Evolutionary conservation across 2,797 vertebrate species (phyloP).

Genomic region (Hemitrygon akajei): DNA sequence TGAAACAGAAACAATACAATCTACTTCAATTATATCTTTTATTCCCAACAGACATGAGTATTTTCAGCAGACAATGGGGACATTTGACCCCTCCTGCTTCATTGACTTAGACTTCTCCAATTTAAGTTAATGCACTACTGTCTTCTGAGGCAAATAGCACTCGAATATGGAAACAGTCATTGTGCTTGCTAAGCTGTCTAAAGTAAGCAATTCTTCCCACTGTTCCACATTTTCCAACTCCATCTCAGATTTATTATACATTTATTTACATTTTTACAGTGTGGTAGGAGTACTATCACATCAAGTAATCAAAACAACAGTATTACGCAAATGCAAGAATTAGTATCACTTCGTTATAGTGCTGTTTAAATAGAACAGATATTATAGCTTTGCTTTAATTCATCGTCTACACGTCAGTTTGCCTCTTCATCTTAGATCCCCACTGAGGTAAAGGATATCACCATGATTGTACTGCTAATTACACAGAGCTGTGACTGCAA

Average conservation of each 20-base stretch:
- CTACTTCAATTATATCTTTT: not conserved
- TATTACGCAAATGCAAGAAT: not conserved
- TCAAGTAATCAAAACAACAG: not conserved
- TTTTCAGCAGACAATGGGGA: not conserved
- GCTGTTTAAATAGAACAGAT: not conserved
- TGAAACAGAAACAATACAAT: not conserved
- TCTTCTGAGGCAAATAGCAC: not conserved
- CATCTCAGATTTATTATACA: not conserved
- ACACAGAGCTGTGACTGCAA: not conserved
- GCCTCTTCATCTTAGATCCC: not conserved
- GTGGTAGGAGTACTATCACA: not conserved
- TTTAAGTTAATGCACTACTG: not conserved
- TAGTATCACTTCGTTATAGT: not conserved
- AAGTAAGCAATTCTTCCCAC: not conserved
- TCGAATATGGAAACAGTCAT: not conserved
- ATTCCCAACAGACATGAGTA: not conserved
- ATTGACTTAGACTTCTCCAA: not conserved
- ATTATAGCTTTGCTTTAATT: slow-evolving; percentile 20
- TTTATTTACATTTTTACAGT: not conserved
- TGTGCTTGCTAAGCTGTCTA: not conserved
- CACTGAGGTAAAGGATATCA: slow-evolving; percentile 10
- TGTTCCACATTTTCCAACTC: not conserved
- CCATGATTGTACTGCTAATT: slow-evolving; percentile 16
- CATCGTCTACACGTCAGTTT: slow-evolving; percentile 7
- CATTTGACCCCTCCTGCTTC: not conserved